Evolutionary conservation across 1,140 invertebrate genomes (phyloP).

Genomic region (Bursaphelenchus mucronatus): DNA sequence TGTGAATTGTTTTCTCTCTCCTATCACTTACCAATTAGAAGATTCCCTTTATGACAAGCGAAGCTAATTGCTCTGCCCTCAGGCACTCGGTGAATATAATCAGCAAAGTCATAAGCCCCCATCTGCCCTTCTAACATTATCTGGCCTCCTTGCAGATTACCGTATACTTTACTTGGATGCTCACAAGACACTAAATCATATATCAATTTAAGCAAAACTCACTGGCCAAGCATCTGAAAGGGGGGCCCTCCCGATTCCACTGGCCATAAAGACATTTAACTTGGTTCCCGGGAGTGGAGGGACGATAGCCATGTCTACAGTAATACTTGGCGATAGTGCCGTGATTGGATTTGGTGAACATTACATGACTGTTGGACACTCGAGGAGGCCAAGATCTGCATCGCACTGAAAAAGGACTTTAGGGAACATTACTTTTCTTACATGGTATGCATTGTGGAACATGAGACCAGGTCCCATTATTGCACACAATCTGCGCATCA

Average conservation of each 20-base stretch:
- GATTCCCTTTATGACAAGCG: conserved; percentile 74
- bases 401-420: conserved; percentile 64
- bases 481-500: conserved; percentile 73
- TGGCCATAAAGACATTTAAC: conserved; percentile 83
- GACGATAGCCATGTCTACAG: conserved; percentile 82
- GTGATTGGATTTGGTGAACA: conserved; percentile 90
- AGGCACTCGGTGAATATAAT: conserved; percentile 73
- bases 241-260: conserved; percentile 77
- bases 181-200: conserved; percentile 77
- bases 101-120: conserved; percentile 92
- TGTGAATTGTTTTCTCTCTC: conserved; percentile 13
- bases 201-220: conserved; percentile 13
- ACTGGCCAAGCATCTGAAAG: conserved; percentile 56
- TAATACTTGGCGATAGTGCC: conserved; percentile 83
- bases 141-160: conserved; percentile 81
- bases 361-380: conserved; percentile 85
- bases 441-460: conserved; percentile 83
- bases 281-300: conserved; percentile 69
- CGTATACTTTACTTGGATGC: conserved; percentile 70
- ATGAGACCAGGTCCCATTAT: conserved; percentile 91
- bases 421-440: conserved; percentile 46
- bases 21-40: conserved; percentile 32
- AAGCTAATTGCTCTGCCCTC: conserved; percentile 90
- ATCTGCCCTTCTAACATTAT: conserved; percentile 89
- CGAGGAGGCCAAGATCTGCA: conserved; percentile 82